These are phyloP conservation scores for Drosophila mayri DNA, from an alignment of 1,140 invertebrate genomes.

Conservation along the genomic window DNA sequence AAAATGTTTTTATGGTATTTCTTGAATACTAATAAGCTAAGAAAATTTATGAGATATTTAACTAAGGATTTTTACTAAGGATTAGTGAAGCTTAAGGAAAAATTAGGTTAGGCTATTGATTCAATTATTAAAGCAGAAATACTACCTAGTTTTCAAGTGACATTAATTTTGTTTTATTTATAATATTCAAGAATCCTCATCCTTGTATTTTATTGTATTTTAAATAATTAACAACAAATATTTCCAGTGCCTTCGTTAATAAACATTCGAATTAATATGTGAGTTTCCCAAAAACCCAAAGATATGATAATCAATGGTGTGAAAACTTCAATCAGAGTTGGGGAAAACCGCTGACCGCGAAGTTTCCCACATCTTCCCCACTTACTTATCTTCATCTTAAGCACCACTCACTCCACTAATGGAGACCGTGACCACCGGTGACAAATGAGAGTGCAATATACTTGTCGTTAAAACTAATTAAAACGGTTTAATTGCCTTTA, in stretches of 20 bases:
- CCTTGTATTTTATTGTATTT: background rate
- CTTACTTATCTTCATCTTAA: constrained; percentile 24
- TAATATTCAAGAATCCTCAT: background rate
- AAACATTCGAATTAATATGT: background rate
- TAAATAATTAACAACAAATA: background rate
- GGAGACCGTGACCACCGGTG: constrained; percentile 6
- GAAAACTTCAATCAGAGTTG: background rate
- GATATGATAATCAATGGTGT: background rate
- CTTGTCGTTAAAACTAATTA: constrained; percentile 65
- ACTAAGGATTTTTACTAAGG: no score
- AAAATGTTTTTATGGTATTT: no score
- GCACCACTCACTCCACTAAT: constrained; percentile 15
- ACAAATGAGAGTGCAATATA: constrained; percentile 56
- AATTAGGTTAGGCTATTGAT: no score
- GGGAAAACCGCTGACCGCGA: constrained; percentile 9
- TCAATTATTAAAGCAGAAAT: background rate
- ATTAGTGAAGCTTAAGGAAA: background rate
- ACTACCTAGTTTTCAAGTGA: background rate
- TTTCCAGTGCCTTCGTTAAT: no score
- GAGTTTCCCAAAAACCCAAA: background rate
- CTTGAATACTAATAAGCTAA: no score
- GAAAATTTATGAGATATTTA: no score
- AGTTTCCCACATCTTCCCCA: background rate
- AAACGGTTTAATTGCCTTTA: constrained; percentile 59
- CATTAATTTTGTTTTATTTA: background rate